These are phyloP conservation scores for Micrasema minimum DNA, from an alignment of 1,140 invertebrate genomes.

Conservation along the genomic window DNA sequence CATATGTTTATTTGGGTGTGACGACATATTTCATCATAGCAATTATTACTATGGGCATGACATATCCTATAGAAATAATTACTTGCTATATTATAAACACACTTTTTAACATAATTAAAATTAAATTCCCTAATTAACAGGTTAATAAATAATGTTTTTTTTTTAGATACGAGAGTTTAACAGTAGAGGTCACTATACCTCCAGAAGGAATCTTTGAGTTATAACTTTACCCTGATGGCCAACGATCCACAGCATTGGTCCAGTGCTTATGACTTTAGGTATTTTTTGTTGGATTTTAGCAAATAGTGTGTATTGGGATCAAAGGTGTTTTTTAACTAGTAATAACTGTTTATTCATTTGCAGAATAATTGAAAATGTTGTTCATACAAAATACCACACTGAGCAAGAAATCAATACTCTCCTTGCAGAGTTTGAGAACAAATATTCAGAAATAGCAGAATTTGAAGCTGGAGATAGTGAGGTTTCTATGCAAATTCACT, in stretches of 20 bases:
- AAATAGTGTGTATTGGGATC: too few species aligned
- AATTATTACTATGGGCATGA: too few species aligned
- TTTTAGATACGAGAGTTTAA: constrained; percentile 74
- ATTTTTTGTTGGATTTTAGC: too few species aligned
- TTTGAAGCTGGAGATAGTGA: constrained; percentile 72
- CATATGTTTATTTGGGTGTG: too few species aligned
- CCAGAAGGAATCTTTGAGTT: constrained; percentile 67
- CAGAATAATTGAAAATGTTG: constrained; percentile 69
- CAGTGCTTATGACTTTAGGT: constrained; percentile 77
- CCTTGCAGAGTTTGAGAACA: constrained; percentile 74
- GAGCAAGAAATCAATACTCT: constrained; percentile 72
- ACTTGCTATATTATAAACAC: too few species aligned
- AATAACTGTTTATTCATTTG: constrained; percentile 13
- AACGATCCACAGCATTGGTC: constrained; percentile 84
- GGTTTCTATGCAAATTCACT: constrained; percentile 70
- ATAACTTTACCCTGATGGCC: constrained; percentile 85
- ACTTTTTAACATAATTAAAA: too few species aligned
- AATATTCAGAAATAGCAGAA: constrained; percentile 71
- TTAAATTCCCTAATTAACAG: too few species aligned
- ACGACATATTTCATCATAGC: too few species aligned
- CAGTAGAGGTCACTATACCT: constrained; percentile 73
- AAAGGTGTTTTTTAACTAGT: too few species aligned
- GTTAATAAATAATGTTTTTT: too few species aligned
- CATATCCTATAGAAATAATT: too few species aligned
- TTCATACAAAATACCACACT: constrained; percentile 71